Conservation (phyloP, 2,113 vertebrate genomes). For the Martes martes region DNA sequence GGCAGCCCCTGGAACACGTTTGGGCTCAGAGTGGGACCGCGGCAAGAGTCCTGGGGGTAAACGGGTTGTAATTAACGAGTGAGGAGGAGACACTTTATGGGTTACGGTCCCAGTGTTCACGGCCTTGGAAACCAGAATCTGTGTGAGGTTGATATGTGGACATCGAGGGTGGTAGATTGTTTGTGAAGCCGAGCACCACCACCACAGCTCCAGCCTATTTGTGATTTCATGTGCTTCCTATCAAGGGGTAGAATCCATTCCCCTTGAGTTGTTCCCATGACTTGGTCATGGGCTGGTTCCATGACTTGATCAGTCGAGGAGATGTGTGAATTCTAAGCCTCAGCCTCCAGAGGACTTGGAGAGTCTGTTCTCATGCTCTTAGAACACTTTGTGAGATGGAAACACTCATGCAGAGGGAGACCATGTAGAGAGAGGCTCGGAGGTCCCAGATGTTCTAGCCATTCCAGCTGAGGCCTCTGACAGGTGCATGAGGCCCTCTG, state of each 20-base stretch:
- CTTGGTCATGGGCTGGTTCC: not conserved
- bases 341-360: not conserved
- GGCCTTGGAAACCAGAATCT: not conserved
- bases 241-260: not conserved
- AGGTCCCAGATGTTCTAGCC: not conserved
- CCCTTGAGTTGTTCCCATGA: not conserved
- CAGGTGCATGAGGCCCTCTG: not conserved
- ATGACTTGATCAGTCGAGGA: not conserved
- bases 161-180: accelerated
- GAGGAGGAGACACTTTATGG: not conserved
- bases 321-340: not conserved
- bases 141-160: not conserved
- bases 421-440: not conserved
- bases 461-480: not conserved
- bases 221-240: not conserved
- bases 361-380: not conserved
- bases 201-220: not conserved
- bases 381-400: not conserved
- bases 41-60: not conserved
- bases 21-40: not conserved
- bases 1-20: too few relatives aligned
- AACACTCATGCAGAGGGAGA: not conserved
- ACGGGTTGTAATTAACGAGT: not conserved
- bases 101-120: not conserved
- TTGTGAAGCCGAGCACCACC: not conserved